phyloP scores from a whole-genome alignment of 2,888 invertebrate genomes.

The Latheticus oryzae region DNA sequence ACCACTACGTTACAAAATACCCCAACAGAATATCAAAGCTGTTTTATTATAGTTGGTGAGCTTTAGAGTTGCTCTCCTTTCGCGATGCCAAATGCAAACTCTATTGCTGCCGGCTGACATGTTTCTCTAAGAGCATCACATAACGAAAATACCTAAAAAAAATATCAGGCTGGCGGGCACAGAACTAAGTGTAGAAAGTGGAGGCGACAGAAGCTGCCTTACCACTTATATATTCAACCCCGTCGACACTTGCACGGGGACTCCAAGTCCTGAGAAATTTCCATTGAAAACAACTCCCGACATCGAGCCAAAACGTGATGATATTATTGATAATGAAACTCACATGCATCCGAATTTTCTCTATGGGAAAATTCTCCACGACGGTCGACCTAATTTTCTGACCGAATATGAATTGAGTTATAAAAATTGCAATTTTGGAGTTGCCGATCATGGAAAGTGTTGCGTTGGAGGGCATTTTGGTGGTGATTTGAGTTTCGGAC shows the following conservation, averaged over 20 bases:
- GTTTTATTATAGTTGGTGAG: not conserved
- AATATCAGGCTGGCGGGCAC: conserved; percentile 62
- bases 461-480: conserved; percentile 60
- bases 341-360: conserved; percentile 59
- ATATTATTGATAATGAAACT: conserved; percentile 50
- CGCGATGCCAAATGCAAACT: conserved; percentile 20
- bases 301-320: conserved; percentile 42
- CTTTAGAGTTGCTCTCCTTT: no score
- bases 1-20: no score
- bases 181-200: conserved; percentile 53
- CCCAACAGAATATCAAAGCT: no score
- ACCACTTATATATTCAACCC: conserved; percentile 70
- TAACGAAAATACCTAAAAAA: conserved; percentile 39
- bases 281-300: conserved; percentile 50
- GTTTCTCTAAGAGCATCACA: conserved; percentile 36
- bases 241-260: conserved; percentile 71
- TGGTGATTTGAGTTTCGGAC: conserved; percentile 59
- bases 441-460: conserved; percentile 57
- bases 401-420: conserved; percentile 59
- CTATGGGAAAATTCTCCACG: conserved; percentile 56
- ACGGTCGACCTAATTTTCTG: conserved; percentile 57
- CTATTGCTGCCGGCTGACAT: conserved; percentile 33
- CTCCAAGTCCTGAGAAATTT: conserved; percentile 69
- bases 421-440: conserved; percentile 56
- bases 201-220: conserved; percentile 63